A percentile compares a stretch with the other conserved stretches of the same genome.
Evolutionary conservation across 2,888 invertebrate species (phyloP).

Genomic region (Acanthoscelides obtectus): DNA sequence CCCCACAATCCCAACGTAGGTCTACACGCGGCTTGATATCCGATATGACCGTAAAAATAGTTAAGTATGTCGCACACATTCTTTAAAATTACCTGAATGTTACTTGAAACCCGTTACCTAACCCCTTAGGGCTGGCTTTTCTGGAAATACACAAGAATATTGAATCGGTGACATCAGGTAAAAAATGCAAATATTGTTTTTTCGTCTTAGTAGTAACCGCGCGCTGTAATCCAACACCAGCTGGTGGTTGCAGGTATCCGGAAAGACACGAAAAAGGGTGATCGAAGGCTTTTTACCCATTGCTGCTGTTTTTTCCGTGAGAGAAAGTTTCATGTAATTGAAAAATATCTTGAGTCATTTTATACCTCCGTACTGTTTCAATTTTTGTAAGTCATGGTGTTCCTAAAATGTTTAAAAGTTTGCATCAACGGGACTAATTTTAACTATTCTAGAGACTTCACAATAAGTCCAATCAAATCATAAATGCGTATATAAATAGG

Average conservation of each 20-base stretch:
- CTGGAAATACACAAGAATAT: conserved; percentile 21
- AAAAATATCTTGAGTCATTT: too few relatives aligned
- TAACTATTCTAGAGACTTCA: too few relatives aligned
- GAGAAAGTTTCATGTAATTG: too few relatives aligned
- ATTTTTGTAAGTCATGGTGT: too few relatives aligned
- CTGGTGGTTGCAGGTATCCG: conserved; percentile 4
- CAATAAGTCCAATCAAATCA: too few relatives aligned
- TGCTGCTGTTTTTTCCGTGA: conserved; percentile 1
- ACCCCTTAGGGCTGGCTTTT: conserved; percentile 16
- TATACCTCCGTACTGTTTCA: too few relatives aligned
- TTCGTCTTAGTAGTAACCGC: conserved; percentile 1
- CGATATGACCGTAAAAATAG: conserved; percentile 19
- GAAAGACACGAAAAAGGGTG: conserved; percentile 1
- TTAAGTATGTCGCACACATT: conserved; percentile 27
- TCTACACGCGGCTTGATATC: conserved; percentile 17
- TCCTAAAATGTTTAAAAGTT: too few relatives aligned
- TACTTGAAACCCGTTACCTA: conserved; percentile 22
- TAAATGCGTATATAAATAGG: too few relatives aligned
- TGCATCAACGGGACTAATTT: too few relatives aligned
- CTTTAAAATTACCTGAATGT: conserved; percentile 18
- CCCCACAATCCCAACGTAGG: neutral
- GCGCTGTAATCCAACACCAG: conserved; percentile 3
- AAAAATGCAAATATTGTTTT: conserved; percentile 26
- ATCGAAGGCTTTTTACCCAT: conserved; percentile 2
- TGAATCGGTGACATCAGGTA: conserved; percentile 19